Evolutionary conservation across 2,888 invertebrate species (phyloP), one percentile per base, ranked within the genome.

Genomic region (Tiliacea citrago): DNA sequence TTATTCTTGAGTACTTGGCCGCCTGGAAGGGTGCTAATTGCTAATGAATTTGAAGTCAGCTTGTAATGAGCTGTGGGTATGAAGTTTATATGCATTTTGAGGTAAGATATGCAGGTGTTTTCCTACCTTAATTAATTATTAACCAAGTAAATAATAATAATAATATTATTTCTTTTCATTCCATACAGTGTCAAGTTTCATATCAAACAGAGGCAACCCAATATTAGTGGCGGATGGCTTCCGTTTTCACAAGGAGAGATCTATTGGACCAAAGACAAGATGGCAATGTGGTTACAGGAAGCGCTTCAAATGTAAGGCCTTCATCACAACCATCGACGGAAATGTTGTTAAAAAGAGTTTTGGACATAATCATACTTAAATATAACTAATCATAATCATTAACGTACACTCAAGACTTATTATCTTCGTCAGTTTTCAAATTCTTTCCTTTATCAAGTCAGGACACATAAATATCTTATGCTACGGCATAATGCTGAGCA

Each of bases 191-290:
- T 12, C 49, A 39, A 60, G 35, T 55, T 70, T 39, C 53, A 61
- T 68, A 12, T 67, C 80, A 8, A 77, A 69, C 13, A 82, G 74
- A 73, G 82, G 78, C 8, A 74, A 57, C 18, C 73, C 57, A 8
- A 86, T 82, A 86, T 58, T 91, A 45, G 47, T 89, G 29, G 85
- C 86, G 5, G 81, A 85, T 9, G 88, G 91, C 12, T 80, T 82
- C 69, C 90, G 91, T 4, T 93, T 92, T 82, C 88, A 91, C 16
- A 89, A 88, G 42, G 86, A 89, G n/a, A 83, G 78, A n/a, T 47
- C 62, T 42, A 68, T 71, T 16, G 85, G 88, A 1, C 7, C 0
- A 2, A 89, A 86, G 62, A 79, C 70, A 29, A 75, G 90, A 47
- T 90, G 89, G 89, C 87, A 88, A 47, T 90, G 90, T 60, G 68